Evolutionary conservation across 2,113 vertebrate genomes (phyloP), one percentile per base, ranked within the genome.

Genomic region (Naja naja): DNA sequence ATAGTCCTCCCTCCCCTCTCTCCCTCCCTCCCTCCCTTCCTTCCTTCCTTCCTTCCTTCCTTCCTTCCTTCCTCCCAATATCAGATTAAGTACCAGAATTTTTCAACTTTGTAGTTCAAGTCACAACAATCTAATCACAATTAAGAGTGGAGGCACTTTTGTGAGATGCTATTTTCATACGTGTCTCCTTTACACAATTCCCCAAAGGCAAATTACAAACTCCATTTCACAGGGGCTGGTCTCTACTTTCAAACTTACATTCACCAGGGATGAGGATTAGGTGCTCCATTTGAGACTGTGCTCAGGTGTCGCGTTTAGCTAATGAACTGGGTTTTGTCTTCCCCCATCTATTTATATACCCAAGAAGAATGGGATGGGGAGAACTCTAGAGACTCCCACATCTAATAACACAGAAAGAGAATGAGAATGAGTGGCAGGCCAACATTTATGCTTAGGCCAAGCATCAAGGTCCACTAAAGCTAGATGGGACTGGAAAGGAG

Each of bases 251-350:
- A 64, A 64, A n/a, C 4, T 58, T 92, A 69, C 23, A 90, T 97
- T 95, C 95, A 95, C 94, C 64, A 74, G 97, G 95, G 96, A 96
- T 18, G 93, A 95, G 98, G 98, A 99, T 99, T 98, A 98, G 97
- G 97, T 99, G 97, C 97, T 97, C 93, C 92, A 96, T 96, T 96
- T 95, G 95, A 95, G 96, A 96, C 95, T 89, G 96, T 94, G 98
- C 98, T 99, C 98, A 81, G 96, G 97, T 99, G 98, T 97, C 99
- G 97, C 97, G 97, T 97, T 97, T 98, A 98, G 97, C 98, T 98
- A 98, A 98, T 98, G 97, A 98, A 98, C 98, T 96, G 98, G 96
- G 96, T 97, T 97, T 96, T 54, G 39, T 39, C 14, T 34, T 25
- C 27, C 53, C 87, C 18, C 22, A 97, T 97, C 97, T 98, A 97